Evolutionary conservation across 2,888 invertebrate genomes (phyloP).

Genomic region (Xanthia togata): DNA sequence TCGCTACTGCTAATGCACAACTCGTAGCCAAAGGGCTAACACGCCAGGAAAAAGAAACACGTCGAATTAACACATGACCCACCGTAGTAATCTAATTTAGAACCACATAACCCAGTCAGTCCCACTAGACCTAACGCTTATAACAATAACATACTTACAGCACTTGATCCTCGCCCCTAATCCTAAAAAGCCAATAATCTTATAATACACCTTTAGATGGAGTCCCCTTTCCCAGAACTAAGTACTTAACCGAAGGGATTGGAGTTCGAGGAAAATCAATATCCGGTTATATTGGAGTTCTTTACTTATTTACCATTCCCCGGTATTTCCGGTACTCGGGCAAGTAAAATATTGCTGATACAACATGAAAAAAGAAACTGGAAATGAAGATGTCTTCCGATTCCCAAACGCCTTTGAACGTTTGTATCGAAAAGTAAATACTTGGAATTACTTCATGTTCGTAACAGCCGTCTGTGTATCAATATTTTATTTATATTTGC

Average conservation of each 20-base stretch:
- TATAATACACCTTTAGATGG: conserved; percentile 54
- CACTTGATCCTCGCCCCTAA: conserved; percentile 36
- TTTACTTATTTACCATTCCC: conserved; percentile 54
- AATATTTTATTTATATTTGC: conserved; percentile 8
- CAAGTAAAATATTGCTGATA: conserved; percentile 41
- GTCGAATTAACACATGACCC: too few relatives aligned
- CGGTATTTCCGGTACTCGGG: conserved; percentile 29
- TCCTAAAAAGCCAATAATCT: conserved; percentile 56
- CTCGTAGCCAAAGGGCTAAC: not conserved
- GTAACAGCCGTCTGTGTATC: not conserved
- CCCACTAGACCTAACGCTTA: conserved; percentile 12
- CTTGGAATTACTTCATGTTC: conserved; percentile 35
- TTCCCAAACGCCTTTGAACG: conserved; percentile 20
- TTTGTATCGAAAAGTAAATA: conserved; percentile 28
- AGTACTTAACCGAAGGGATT: conserved; percentile 47
- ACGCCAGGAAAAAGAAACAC: not conserved
- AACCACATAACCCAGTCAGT: conserved; percentile 3
- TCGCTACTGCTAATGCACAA: not conserved
- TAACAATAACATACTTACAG: conserved; percentile 15
- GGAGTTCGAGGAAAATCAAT: conserved; percentile 57
- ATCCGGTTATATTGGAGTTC: conserved; percentile 54
- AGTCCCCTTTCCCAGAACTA: conserved; percentile 46
- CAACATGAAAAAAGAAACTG: conserved; percentile 19
- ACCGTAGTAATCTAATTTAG: not conserved
- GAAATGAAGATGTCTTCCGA: conserved; percentile 18